Base-by-base conservation (phyloP, 2,113 vertebrate species). In the Myotis yumanensis region DNA sequence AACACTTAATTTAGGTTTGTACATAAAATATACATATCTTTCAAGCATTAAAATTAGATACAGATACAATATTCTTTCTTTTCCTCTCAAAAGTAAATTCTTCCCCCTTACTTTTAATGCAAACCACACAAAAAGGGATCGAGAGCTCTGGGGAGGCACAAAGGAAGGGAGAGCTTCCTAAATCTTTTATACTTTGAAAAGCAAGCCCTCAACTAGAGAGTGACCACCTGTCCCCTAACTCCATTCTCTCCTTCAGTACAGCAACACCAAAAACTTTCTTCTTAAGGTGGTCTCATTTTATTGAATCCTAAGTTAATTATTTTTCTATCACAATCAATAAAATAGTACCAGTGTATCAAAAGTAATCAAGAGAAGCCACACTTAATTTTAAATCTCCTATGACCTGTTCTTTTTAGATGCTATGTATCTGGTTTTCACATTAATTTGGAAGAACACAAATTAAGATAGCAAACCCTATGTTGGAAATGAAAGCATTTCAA, bases 251-350 rank as follows among this genome's bases (percentile, higher is more conserved):
- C 85, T 52, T 87, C 37, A 82, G 52, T 84, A 81, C 2, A 83
- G 8, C 40, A 89, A 92, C 75, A 80, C 7, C 37, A 90, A 96
- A 93, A 18, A 1, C 43, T 85, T 89, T 86, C 54, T n/a, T 25
- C 69, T 32, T 30, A 81, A 83, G 7, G 40, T 62, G 18, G 15
- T 69, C 35, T 37, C 90, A 88, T 43, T 91, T 96, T 64, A 83
- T 22, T 89, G 52, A 96, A 75, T 82, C 23, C 6, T 48, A 95
- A 89, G 17, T 72, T 86, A 68, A 87, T 71, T 59, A 75, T 54
- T 86, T 82, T 91, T 92, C 46, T 86, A 91, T 91, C 57, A 90
- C 5, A 90, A 72, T 90, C 48, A 92, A n/a, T 85, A 72, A 94
- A 85, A 93, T 66, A 85, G 7, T 77, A 14, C 16, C 57, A 83